Conservation (phyloP, 2,113 vertebrate species). For the Zosterops hypoxanthus region DNA sequence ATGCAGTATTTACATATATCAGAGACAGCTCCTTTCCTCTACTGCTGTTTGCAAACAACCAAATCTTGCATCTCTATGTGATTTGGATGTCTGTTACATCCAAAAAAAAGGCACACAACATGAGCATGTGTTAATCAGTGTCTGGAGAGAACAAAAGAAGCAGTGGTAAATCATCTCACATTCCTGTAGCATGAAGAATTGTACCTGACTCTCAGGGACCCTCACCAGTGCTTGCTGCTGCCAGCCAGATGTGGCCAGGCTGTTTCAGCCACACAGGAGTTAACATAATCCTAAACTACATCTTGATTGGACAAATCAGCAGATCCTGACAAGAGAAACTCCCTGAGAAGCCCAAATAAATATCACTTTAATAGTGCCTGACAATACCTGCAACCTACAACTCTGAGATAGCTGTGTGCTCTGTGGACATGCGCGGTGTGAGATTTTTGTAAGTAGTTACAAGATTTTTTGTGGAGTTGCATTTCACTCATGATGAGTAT, state of each 20-base stretch:
- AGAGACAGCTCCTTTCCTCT: background rate
- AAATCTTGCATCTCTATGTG: background rate
- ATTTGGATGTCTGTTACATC: background rate
- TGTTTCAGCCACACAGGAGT: background rate
- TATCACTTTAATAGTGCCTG: background rate
- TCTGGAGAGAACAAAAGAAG: background rate
- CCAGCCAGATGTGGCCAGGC: background rate
- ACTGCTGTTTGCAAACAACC: background rate
- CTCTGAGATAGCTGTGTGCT: background rate
- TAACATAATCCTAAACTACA: background rate
- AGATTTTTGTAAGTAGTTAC: background rate
- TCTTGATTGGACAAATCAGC: background rate
- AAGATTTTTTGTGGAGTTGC: background rate
- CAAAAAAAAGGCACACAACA: background rate
- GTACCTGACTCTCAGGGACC: background rate
- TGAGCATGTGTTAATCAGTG: background rate
- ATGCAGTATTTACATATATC: background rate
- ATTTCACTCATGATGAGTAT: background rate
- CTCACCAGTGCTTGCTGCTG: background rate
- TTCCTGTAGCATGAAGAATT: background rate
- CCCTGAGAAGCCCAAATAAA: background rate
- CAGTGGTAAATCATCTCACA: background rate
- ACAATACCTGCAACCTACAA: background rate
- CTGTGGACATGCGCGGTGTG: background rate
- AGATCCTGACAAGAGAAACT: background rate